Percentiles rank a stretch among this genome's conserved stretches.
phyloP scores from a whole-genome alignment of 2,797 vertebrate genomes.

The Chelmon rostratus region DNA sequence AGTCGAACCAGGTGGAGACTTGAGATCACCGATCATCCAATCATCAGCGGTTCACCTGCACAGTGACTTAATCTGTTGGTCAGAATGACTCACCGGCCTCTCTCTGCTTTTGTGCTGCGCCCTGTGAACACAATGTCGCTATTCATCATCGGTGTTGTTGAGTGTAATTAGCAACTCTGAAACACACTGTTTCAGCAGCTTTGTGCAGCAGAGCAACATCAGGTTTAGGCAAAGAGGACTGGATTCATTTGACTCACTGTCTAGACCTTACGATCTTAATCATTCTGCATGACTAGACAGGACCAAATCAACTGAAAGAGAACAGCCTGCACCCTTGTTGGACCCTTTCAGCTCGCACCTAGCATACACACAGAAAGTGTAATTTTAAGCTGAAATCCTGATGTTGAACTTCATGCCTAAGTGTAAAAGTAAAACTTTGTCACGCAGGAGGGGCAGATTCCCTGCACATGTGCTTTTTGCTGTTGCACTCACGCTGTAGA shows the following conservation, averaged over 20 bases:
- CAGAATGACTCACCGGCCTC: conserved; percentile 5
- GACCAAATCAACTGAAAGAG: not conserved
- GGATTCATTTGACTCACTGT: not conserved
- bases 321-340: not conserved
- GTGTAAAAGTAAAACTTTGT: conserved; percentile 1
- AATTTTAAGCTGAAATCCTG: conserved; percentile 12
- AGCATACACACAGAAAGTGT: not conserved
- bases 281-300: not conserved
- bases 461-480: not conserved
- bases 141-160: not conserved
- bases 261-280: not conserved
- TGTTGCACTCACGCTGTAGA: not conserved
- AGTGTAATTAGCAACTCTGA: not conserved
- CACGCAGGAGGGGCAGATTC: not conserved
- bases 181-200: conserved; percentile 6
- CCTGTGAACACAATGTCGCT: not conserved
- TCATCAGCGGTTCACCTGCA: not conserved
- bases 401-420: conserved; percentile 18
- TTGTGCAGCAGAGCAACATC: conserved; percentile 3
- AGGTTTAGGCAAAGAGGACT: conserved; percentile 14
- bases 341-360: not conserved
- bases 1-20: conserved; percentile 44
- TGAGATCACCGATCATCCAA: not conserved
- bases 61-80: not conserved
- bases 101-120: conserved; percentile 12